Conservation (phyloP, 2,113 vertebrate species). For the Noturus placidus region DNA sequence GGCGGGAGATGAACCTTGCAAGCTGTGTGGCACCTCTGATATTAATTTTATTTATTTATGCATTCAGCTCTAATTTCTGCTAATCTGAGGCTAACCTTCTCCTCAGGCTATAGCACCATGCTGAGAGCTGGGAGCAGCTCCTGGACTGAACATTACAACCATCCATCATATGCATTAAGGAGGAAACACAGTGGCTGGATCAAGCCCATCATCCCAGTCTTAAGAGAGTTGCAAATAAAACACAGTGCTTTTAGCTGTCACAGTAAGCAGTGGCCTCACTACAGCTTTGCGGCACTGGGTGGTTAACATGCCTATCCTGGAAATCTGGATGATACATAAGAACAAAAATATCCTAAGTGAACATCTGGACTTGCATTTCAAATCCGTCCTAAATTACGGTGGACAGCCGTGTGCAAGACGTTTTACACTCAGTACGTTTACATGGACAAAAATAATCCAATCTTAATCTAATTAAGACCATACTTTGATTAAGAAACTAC, state of each 20-base stretch:
- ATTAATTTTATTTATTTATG: constrained; percentile 64
- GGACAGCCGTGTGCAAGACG: background rate
- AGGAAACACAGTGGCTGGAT: constrained; percentile 22
- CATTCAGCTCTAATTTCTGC: constrained; percentile 62
- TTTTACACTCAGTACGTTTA: too few species aligned
- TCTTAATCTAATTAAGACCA: too few species aligned
- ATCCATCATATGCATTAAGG: constrained; percentile 40
- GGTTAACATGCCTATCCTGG: background rate
- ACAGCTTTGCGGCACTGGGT: background rate
- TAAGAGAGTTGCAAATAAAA: constrained; percentile 21
- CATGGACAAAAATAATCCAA: too few species aligned
- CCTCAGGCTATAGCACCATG: constrained; percentile 50
- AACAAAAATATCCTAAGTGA: background rate
- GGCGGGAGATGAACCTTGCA: constrained; percentile 43
- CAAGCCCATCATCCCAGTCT: constrained; percentile 18
- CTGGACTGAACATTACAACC: constrained; percentile 27
- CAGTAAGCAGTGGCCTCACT: background rate
- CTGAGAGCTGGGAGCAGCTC: constrained; percentile 32
- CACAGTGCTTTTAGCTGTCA: background rate
- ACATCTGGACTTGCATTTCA: background rate
- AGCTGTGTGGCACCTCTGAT: constrained; percentile 51
- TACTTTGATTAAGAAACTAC: too few species aligned
- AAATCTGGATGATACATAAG: background rate
- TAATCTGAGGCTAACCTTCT: constrained; percentile 57
- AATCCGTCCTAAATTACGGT: background rate